phyloP scores from a whole-genome alignment of 1,140 invertebrate genomes.

The Anoplolepis gracilipes region DNA sequence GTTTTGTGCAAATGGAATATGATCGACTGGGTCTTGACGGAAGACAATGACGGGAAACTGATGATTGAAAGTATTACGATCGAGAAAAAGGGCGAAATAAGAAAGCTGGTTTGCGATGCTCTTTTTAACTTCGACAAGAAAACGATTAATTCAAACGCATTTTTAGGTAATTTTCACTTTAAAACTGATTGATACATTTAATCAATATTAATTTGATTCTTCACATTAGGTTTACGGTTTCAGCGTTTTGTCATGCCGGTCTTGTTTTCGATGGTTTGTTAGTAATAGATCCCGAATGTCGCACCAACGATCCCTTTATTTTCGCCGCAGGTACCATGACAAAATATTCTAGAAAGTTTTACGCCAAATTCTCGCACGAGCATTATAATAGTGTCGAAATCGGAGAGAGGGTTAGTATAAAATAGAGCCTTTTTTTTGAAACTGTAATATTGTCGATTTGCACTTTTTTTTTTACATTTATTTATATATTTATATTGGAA shows the following conservation, averaged over 20 bases:
- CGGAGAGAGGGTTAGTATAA: conserved; percentile 85
- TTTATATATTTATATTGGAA: conserved; percentile 60
- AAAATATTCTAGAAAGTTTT: conserved; percentile 87
- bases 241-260: conserved; percentile 89
- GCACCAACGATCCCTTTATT: conserved; percentile 90
- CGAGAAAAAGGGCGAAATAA: conserved; percentile 26
- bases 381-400: conserved; percentile 87
- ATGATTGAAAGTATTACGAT: conserved; percentile 67
- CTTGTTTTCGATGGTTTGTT: conserved; percentile 90
- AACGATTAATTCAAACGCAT: conserved; percentile 79
- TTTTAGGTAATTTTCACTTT: conserved; percentile 82
- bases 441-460: background rate
- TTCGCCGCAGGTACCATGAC: conserved; percentile 90
- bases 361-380: conserved; percentile 84
- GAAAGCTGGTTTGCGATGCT: conserved; percentile 67
- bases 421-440: background rate
- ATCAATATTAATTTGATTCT: background rate
- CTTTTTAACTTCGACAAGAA: conserved; percentile 74
- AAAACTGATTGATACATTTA: background rate
- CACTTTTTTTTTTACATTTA: background rate
- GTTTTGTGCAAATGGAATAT: conserved; percentile 70
- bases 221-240: conserved; percentile 50
- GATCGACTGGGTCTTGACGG: conserved; percentile 67
- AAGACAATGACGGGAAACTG: conserved; percentile 10
- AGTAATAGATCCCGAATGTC: conserved; percentile 89